Percentiles rank a stretch among this genome's conserved stretches.
Conservation (phyloP, 2,888 invertebrate species). For the Metalampra italica region DNA sequence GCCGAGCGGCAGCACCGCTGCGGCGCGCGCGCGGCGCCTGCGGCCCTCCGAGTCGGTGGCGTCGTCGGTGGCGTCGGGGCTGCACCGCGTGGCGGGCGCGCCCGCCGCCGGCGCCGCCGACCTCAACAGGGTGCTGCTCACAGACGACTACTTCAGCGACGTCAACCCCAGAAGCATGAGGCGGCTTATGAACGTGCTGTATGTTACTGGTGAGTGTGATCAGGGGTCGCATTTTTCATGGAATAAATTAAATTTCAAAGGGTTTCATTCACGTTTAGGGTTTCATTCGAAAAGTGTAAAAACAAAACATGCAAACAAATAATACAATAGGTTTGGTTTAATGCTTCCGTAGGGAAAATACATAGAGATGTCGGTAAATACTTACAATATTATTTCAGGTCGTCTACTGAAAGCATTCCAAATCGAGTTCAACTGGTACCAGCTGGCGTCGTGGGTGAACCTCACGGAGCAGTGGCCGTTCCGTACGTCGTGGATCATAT, state of each 20-base stretch:
- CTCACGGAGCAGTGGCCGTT: conserved; percentile 99
- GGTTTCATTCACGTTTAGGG: too few relatives aligned
- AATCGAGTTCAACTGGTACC: conserved; percentile 99
- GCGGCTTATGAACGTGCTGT: conserved; percentile 97
- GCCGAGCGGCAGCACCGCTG: conserved; percentile 51
- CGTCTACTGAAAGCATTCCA: conserved; percentile 98
- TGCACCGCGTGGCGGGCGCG: conserved; percentile 80
- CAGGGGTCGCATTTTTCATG: too few relatives aligned
- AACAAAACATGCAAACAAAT: too few relatives aligned
- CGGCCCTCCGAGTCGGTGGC: conserved; percentile 93
- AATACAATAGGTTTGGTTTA: too few relatives aligned
- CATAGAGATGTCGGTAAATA: too few relatives aligned
- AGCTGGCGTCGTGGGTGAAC: conserved; percentile 98
- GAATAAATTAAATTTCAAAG: too few relatives aligned
- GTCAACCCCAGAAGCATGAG: conserved; percentile 98
- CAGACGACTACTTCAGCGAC: conserved; percentile 99
- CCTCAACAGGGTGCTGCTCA: conserved; percentile 89
- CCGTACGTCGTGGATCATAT: conserved; percentile 97
- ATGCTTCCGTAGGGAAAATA: too few relatives aligned
- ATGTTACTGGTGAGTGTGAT: conserved; percentile 91
- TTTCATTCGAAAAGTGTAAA: too few relatives aligned
- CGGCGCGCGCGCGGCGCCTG: conserved; percentile 84
- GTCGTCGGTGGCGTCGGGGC: conserved; percentile 93
- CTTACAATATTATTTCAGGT: conserved; percentile 79
- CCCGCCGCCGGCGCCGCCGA: conserved; percentile 81